A percentile compares a stretch with the other conserved stretches of the same genome.
Evolutionary conservation across 2,113 vertebrate genomes (phyloP).

Genomic region (Archocentrus centrarchus): DNA sequence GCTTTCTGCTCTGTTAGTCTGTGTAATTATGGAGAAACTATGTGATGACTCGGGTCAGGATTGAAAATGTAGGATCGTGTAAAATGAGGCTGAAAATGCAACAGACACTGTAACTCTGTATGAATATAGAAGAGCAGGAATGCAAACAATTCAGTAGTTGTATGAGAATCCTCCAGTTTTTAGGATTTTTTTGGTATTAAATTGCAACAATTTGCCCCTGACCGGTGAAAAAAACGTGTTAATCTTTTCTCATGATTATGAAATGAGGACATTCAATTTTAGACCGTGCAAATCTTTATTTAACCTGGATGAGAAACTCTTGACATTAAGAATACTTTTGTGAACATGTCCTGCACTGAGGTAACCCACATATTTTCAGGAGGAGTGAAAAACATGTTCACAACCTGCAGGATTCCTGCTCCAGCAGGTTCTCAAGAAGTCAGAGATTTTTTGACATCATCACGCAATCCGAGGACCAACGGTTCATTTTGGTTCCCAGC

Average conservation of each 20-base stretch:
- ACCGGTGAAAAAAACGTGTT: too few species aligned
- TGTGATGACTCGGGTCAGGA: neutral
- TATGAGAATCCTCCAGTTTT: neutral
- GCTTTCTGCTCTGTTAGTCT: neutral
- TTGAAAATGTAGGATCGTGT: neutral
- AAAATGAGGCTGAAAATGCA: neutral
- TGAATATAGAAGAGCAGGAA: neutral
- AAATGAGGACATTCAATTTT: neutral
- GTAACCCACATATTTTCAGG: neutral
- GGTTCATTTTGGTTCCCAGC: neutral
- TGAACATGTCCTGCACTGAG: neutral
- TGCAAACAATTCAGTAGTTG: neutral
- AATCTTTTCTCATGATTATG: neutral
- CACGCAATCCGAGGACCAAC: neutral
- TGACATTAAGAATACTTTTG: rapidly evolving
- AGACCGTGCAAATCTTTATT: neutral
- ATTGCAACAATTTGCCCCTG: too few species aligned
- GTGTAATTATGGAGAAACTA: neutral
- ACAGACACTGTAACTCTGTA: neutral
- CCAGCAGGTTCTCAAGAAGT: neutral
- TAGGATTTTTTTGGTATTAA: neutral
- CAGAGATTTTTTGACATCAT: neutral
- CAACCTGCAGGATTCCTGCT: neutral
- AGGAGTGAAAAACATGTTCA: neutral
- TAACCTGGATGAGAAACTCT: neutral